Conservation (phyloP, 2,113 vertebrate genomes). For the Clupea harengus region DNA sequence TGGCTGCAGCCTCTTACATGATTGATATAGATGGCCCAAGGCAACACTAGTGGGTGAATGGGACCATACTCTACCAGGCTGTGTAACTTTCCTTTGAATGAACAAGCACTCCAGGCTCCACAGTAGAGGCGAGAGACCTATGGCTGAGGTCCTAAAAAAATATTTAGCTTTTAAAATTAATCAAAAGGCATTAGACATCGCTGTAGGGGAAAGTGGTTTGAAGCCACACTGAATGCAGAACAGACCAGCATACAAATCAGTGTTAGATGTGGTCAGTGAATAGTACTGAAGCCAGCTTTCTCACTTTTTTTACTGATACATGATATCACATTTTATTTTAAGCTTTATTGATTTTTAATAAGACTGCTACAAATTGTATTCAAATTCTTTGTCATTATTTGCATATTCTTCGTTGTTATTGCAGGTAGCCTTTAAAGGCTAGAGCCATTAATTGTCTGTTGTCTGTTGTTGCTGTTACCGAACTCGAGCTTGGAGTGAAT, state of each 20-base stretch:
- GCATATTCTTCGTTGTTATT: no score
- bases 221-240: neutral
- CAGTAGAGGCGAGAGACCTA: neutral
- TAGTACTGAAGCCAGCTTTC: neutral
- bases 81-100: slow-evolving; percentile 31
- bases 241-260: slow-evolving; percentile 1
- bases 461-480: no score
- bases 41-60: neutral
- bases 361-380: no score
- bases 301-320: neutral
- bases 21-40: slow-evolving; percentile 7
- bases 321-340: no score
- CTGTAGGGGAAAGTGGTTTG: neutral
- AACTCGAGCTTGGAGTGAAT: no score
- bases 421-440: no score
- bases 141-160: neutral
- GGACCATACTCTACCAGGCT: slow-evolving; percentile 8
- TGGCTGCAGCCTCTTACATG: neutral
- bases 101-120: slow-evolving; percentile 17
- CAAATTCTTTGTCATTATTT: no score
- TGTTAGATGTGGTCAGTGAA: neutral
- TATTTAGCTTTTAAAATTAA: slow-evolving; percentile 15
- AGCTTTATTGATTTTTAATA: no score
- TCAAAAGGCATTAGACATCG: slow-evolving; percentile 9
- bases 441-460: no score